Percentiles rank a stretch among this genome's conserved stretches.
Evolutionary conservation across 1,140 invertebrate species (phyloP).

Genomic region (Parasteatoda tepidariorum): DNA sequence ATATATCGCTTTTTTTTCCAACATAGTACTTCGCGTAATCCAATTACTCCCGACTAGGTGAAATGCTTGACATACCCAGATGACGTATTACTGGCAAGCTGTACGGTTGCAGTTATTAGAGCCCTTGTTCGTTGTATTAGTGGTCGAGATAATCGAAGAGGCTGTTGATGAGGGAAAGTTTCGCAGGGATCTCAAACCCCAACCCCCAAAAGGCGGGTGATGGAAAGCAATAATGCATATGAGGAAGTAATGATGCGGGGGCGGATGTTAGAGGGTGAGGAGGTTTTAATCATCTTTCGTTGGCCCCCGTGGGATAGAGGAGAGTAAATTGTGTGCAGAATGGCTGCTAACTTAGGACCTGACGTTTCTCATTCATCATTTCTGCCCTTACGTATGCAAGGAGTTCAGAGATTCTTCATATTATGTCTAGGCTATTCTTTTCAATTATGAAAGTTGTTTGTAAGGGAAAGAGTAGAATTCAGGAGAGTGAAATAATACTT

Average conservation of each 20-base stretch:
- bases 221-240: constrained; percentile 54
- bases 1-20: too few species aligned
- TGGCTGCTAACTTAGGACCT: constrained; percentile 39
- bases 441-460: neutral
- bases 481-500: neutral
- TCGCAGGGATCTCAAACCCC: neutral
- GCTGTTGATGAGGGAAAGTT: neutral
- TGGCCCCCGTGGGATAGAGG: constrained; percentile 6
- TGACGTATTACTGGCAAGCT: constrained; percentile 14
- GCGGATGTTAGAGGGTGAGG: neutral
- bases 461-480: neutral
- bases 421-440: neutral
- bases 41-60: neutral
- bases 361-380: constrained; percentile 53
- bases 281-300: constrained; percentile 51
- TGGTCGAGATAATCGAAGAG: constrained; percentile 23
- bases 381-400: neutral
- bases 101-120: constrained; percentile 22
- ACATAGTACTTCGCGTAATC: neutral
- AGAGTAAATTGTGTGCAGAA: constrained; percentile 48
- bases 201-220: constrained; percentile 31
- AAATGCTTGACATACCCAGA: constrained; percentile 11
- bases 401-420: constrained; percentile 4
- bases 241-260: constrained; percentile 56
- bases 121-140: constrained; percentile 4